Base-by-base conservation (phyloP, 2,888 invertebrate species). In the Coremacera marginata region DNA sequence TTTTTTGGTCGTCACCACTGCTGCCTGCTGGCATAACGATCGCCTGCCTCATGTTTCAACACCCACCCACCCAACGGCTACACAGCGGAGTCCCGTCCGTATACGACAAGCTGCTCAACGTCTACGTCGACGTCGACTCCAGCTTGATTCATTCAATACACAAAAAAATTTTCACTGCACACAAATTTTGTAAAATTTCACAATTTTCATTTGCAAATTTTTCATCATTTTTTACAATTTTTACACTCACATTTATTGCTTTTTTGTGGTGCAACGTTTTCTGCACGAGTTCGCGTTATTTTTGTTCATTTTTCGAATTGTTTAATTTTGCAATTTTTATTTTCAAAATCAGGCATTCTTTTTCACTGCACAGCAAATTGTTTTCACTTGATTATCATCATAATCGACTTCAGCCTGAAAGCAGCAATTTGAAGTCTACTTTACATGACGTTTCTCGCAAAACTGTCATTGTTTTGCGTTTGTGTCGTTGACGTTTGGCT, bases 191-290 rank as follows among this genome's bases (percentile, higher is more conserved):
- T 70, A 63, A 31, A 71, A 70, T 65, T 52, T 63, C 44, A 37
- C 11, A 72, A 60, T 65, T 76, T 71, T 70, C 52, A 71, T 37
- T 70, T 8, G 8, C 70, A 49, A 62, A 37, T 19, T 34, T 70
- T 70, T 25, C 22, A n/a, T 0, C 19, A 37, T 9, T 71, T 65
- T 76, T 25, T 14, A 9, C 70, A 71, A 31, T 27, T 27, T 73
- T 60, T 25, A 2, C 62, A 73, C 76, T 71, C 76, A 76, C 76
- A 71, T 77, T 68, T 77, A 72, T 68, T 57, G 73, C 68, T 16
- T 62, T 62, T 22, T 5, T 31, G 11, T 34, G 44, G 72, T 19
- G 19, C 37, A 51, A 60, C 57, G 60, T 67, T 67, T 60, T 25
- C 44, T 37, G 37, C 44, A 67, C 19, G 16, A 25, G 55, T 68